Conservation (phyloP, 2,113 vertebrate species). For the Campylorhamphus procurvoides region DNA sequence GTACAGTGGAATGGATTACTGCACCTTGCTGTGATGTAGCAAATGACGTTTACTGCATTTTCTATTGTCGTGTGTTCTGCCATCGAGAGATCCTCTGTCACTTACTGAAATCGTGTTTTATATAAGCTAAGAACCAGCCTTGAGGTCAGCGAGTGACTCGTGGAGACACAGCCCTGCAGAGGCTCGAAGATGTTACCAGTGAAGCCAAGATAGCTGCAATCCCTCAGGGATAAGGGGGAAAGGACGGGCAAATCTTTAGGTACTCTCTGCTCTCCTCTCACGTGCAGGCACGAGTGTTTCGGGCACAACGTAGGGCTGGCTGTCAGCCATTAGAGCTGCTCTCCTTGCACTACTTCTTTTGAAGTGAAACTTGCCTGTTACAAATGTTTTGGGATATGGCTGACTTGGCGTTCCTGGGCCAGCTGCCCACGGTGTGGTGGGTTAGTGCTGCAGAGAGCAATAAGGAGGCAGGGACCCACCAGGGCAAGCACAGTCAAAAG, state of each 20-base stretch:
- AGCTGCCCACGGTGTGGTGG: fast-evolving
- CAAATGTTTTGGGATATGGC: not conserved
- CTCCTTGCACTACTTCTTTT: not conserved
- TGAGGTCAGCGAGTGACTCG: not conserved
- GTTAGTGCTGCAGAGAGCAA: not conserved
- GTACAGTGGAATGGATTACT: not conserved
- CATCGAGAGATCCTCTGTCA: not conserved
- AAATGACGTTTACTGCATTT: not conserved
- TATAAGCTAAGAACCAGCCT: not conserved
- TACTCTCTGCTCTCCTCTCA: not conserved
- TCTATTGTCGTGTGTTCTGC: not conserved
- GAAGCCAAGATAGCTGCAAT: not conserved
- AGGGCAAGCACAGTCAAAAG: not conserved
- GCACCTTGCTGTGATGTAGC: not conserved
- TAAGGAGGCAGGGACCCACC: not conserved
- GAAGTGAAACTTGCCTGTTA: not conserved
- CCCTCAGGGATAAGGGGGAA: fast-evolving
- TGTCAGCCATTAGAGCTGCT: not conserved
- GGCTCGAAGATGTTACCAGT: not conserved
- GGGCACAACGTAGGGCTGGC: not conserved
- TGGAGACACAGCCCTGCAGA: not conserved
- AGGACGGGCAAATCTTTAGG: not conserved
- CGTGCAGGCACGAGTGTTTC: not conserved
- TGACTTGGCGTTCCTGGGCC: fast-evolving
- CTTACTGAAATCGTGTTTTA: not conserved